Conservation (phyloP, 1,140 invertebrate species). For the Aphis gossypii region DNA sequence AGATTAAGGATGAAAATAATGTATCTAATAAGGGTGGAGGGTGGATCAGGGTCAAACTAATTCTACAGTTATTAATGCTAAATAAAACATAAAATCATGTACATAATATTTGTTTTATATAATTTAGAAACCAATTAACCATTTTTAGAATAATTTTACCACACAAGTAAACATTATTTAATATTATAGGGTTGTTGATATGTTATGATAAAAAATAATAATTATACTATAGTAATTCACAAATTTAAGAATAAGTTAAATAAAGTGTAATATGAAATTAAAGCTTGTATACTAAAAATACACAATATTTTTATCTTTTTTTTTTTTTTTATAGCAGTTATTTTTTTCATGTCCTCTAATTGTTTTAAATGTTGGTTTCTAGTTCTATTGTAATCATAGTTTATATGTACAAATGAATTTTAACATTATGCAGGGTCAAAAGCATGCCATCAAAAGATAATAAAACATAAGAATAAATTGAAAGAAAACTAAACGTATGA, state of each 20-base stretch:
- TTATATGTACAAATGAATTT: slow-evolving; percentile 5
- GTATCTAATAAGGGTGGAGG: neutral
- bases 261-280: neutral
- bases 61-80: slow-evolving; percentile 1
- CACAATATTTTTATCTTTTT: neutral
- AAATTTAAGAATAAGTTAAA: neutral
- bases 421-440: neutral
- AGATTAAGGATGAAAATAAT: neutral
- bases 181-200: neutral
- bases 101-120: neutral
- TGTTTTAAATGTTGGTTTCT: slow-evolving; percentile 6
- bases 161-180: neutral
- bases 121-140: neutral
- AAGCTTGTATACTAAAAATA: neutral
- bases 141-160: neutral
- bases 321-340: neutral
- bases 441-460: slow-evolving; percentile 27
- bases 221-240: neutral
- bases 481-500: slow-evolving; percentile 22
- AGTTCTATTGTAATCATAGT: neutral
- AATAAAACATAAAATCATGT: neutral
- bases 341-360: neutral
- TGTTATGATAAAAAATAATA: neutral
- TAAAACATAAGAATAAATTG: neutral
- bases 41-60: neutral